Conservation (phyloP, 2,113 vertebrate genomes). For the Hymenochirus boettgeri region DNA sequence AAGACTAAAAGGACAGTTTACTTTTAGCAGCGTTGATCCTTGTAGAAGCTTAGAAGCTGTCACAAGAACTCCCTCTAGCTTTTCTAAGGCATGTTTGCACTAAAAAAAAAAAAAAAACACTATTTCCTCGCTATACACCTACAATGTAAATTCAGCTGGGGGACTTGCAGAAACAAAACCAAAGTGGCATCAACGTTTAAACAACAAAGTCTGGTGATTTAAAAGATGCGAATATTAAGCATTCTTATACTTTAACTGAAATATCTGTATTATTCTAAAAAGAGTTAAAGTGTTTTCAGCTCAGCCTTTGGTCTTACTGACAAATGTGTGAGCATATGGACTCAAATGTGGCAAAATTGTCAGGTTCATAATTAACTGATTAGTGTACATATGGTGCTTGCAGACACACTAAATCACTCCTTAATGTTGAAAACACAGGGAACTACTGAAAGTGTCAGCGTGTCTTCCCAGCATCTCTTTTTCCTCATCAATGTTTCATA, state of each 20-base stretch:
- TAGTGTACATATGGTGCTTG: slow-evolving; percentile 45
- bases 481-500: slow-evolving; percentile 51
- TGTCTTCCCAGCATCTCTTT: slow-evolving; percentile 45
- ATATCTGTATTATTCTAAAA: slow-evolving; percentile 7
- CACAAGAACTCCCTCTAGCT: slow-evolving; percentile 28
- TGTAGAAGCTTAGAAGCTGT: slow-evolving; percentile 11
- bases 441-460: slow-evolving; percentile 47
- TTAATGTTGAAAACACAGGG: slow-evolving; percentile 45
- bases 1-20: neutral
- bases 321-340: slow-evolving; percentile 42
- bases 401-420: slow-evolving; percentile 51
- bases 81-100: neutral
- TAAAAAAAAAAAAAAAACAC: too few species aligned
- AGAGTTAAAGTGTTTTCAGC: slow-evolving; percentile 39
- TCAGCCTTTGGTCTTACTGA: neutral
- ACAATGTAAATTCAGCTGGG: neutral
- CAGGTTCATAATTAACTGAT: slow-evolving; percentile 46
- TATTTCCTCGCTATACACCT: neutral
- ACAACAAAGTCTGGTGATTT: neutral
- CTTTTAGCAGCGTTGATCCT: neutral
- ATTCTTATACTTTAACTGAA: neutral
- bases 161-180: neutral
- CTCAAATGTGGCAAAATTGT: slow-evolving; percentile 40
- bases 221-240: neutral
- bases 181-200: too few species aligned